phyloP scores from a whole-genome alignment of 2,797 vertebrate species.

The Microcaecilia unicolor region DNA sequence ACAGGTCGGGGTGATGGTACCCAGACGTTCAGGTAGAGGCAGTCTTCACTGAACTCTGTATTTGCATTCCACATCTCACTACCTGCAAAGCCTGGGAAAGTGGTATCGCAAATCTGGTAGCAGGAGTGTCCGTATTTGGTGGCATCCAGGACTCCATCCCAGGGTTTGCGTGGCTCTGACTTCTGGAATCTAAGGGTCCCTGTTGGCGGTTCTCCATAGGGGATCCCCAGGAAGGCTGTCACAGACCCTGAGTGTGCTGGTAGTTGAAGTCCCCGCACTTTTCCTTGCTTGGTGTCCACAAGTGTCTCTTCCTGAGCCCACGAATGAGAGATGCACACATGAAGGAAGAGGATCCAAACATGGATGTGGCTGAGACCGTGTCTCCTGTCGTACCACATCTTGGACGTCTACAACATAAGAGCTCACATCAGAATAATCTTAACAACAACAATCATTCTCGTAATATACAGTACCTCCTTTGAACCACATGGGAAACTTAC shows the following conservation, averaged over 20 bases:
- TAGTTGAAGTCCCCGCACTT: conserved; percentile 39
- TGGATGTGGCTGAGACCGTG: too few species aligned
- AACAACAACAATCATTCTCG: background rate
- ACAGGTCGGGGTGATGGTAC: conserved; percentile 35
- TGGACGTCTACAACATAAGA: background rate
- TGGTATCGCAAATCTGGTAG: conserved; percentile 32
- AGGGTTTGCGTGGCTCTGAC: conserved; percentile 40
- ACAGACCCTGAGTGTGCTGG: conserved; percentile 22
- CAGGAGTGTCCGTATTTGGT: conserved; percentile 45
- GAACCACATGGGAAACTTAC: too few species aligned
- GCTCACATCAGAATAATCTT: background rate
- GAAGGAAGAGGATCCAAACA: too few species aligned
- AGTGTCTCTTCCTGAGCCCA: conserved; percentile 21
- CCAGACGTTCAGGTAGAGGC: conserved; percentile 66
- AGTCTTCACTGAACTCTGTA: conserved; percentile 56
- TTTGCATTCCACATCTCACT: conserved; percentile 56
- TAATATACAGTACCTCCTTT: background rate
- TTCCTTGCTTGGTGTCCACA: conserved; percentile 42
- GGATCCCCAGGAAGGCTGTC: conserved; percentile 57
- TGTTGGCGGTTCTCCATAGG: conserved; percentile 52
- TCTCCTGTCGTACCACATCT: background rate
- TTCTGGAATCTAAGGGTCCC: conserved; percentile 44
- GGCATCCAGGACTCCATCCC: conserved; percentile 37
- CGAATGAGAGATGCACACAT: too few species aligned
- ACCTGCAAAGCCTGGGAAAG: conserved; percentile 29